Conservation (phyloP, 2,797 vertebrate genomes). For the Margarornis squamiger region DNA sequence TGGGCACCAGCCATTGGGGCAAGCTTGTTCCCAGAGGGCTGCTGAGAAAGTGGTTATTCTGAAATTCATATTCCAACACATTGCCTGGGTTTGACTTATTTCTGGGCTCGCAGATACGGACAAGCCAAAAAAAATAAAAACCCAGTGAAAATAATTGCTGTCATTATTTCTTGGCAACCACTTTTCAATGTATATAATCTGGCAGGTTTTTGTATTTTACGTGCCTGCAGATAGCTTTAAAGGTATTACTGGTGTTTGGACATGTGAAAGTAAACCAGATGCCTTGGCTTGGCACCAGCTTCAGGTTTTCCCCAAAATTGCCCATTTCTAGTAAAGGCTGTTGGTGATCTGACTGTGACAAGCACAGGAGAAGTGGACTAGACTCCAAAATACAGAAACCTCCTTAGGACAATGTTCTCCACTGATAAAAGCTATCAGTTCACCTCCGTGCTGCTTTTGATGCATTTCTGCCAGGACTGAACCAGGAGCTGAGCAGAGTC, state of each 20-base stretch:
- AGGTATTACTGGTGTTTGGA: conserved; percentile 22
- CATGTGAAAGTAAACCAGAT: neutral
- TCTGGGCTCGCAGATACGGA: neutral
- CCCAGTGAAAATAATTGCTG: conserved; percentile 33
- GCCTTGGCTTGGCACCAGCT: neutral
- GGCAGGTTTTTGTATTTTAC: conserved; percentile 8
- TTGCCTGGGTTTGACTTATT: neutral
- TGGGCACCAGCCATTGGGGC: neutral
- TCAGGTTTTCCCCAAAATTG: neutral
- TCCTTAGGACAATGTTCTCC: neutral
- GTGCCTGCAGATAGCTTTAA: conserved; percentile 2
- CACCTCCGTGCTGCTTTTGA: neutral
- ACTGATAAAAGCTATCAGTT: neutral
- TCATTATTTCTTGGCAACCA: conserved; percentile 11
- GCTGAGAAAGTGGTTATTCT: neutral
- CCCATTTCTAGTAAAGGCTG: neutral
- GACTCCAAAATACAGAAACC: neutral
- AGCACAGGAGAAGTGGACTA: neutral
- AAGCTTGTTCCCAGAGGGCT: rapidly evolving
- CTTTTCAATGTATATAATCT: neutral
- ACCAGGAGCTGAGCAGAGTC: neutral
- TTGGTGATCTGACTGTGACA: neutral
- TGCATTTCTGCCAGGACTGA: neutral
- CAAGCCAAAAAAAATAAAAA: neutral
- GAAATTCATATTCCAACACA: neutral